Conservation (phyloP, 2,888 invertebrate species). For the Monoplex corrugatus region DNA sequence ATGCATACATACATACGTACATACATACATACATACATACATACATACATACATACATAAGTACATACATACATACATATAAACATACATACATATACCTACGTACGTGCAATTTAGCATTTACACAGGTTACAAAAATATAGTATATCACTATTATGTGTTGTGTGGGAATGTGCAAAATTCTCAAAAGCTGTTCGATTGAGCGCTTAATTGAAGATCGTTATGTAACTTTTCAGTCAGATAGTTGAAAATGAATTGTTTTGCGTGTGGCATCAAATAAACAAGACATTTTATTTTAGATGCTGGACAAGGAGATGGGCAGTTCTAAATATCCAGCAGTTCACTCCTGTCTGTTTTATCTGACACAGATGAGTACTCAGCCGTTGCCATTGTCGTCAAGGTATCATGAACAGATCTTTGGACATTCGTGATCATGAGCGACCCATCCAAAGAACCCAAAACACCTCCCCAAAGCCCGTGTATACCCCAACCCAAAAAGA, state of each 20-base stretch:
- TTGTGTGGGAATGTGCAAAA: no score
- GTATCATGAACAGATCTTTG: constrained; percentile 8
- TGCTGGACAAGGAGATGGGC: no score
- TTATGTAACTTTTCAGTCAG: no score
- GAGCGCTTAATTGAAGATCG: not conserved
- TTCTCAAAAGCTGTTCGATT: not conserved
- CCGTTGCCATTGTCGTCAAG: not conserved
- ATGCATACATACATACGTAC: no score
- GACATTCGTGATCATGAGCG: constrained; percentile 7
- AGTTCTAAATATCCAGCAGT: not conserved
- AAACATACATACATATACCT: no score
- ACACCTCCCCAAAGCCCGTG: not conserved
- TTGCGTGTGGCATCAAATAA: not conserved
- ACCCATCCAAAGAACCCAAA: constrained; percentile 13
- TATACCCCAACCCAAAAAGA: not conserved
- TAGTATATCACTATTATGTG: not conserved
- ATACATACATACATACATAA: no score
- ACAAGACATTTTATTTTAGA: not conserved
- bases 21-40: no score
- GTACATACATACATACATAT: no score
- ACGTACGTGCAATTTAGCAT: no score
- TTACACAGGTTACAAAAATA: not conserved
- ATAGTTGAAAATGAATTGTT: no score
- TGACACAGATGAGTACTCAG: not conserved
- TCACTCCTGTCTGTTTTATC: not conserved